phyloP scores from a whole-genome alignment of 2,797 vertebrate species.

The Periophthalmus magnuspinnatus region DNA sequence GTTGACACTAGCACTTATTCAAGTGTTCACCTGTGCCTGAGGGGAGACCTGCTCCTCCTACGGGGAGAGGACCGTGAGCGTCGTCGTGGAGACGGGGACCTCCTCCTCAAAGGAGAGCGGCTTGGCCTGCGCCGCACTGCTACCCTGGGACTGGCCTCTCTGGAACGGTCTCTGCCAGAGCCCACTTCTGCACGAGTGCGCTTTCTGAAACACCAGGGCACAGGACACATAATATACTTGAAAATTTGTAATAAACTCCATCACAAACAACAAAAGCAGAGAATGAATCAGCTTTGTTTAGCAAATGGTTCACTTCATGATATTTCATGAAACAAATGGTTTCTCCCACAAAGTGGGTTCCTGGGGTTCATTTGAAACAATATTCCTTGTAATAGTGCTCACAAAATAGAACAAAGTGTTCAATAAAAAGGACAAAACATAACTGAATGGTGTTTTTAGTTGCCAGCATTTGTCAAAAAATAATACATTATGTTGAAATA shows the following conservation, averaged over 20 bases:
- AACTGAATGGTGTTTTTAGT: no score
- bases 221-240: background rate
- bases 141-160: slow-evolving; percentile 82
- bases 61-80: slow-evolving; percentile 80
- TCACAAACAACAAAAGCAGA: background rate
- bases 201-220: slow-evolving; percentile 73
- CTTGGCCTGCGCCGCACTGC: slow-evolving; percentile 81
- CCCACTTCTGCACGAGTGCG: slow-evolving; percentile 82
- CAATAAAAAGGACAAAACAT: no score
- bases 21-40: slow-evolving; percentile 70
- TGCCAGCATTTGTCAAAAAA: no score
- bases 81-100: slow-evolving; percentile 80
- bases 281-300: background rate
- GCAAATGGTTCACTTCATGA: background rate
- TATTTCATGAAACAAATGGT: no score
- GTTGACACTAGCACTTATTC: background rate
- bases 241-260: background rate
- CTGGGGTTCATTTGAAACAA: no score
- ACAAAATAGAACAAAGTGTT: no score
- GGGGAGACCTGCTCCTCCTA: slow-evolving; percentile 89
- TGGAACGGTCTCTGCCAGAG: slow-evolving; percentile 82
- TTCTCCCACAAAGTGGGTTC: no score
- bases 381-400: no score
- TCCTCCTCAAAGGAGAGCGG: slow-evolving; percentile 87
- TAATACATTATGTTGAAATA: no score